Evolutionary conservation across 2,113 vertebrate genomes (phyloP), one percentile per base, ranked within the genome.

Genomic region (Dipodomys merriami): DNA sequence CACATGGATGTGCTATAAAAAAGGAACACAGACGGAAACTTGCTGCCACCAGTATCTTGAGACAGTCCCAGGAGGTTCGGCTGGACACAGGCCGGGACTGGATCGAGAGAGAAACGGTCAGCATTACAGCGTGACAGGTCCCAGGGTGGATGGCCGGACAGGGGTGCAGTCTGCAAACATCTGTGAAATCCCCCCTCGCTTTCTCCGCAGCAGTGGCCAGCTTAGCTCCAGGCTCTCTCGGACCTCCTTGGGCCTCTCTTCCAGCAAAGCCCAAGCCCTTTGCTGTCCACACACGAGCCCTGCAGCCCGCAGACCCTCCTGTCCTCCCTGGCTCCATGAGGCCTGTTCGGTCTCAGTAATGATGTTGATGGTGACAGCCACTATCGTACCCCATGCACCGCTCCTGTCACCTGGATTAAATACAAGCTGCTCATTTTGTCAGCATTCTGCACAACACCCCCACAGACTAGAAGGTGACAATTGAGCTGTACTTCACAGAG

Each of bases 131-230:
- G 46, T 81, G 39, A 33, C 68, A 60, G 10, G 8, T n/a, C 1
- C 9, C 44, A 10, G 27, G 25, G 10, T 39, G 4, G 27, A 25
- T 1, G 23, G 1, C 2, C 7, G 35, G n/a, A 3, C 19, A n/a
- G 71, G 13, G 23, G 67, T 8, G 7, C 7, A 57, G 3, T 10
- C 77, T 20, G 12, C 60, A 86, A 29, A 35, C 23, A 33, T 1
- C n/a, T 86, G 20, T 60, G 35, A 71, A 74, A 71, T 15, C 0
- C 39, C 11, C 20, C 12, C 30, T 62, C 5, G 16, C 39, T 74
- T 83, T 84, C 68, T 62, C 67, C 72, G 53, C 15, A 81, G 20
- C 49, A 16, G 80, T 16, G 57, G 74, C 35, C n/a, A 78, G n/a
- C 22, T 39, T 18, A 5, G 0, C 10, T 33, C 71, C 67, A 69